A percentile compares a stretch with the other conserved stretches of the same genome.
Evolutionary conservation across 2,888 invertebrate genomes (phyloP).

Genomic region (Drosophila paranaensis): DNA sequence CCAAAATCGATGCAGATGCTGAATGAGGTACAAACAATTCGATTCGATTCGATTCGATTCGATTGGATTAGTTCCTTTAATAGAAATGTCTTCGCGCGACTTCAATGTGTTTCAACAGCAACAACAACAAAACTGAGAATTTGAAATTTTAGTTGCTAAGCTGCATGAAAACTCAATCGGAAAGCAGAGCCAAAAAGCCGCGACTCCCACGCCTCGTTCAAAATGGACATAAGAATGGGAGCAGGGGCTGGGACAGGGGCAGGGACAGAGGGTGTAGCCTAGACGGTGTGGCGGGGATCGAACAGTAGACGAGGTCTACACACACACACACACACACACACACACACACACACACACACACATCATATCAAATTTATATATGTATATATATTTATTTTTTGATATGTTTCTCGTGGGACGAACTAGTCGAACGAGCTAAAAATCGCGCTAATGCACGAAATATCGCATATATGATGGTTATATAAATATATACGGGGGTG

Average conservation of each 20-base stretch:
- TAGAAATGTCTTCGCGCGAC: conserved; percentile 39
- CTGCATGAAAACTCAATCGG: conserved; percentile 63
- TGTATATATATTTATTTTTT: conserved; percentile 29
- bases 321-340: conserved; percentile 32
- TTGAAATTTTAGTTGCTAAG: conserved; percentile 51
- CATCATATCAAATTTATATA: conserved; percentile 13
- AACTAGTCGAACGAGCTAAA: conserved; percentile 74
- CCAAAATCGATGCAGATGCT: conserved; percentile 63
- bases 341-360: conserved; percentile 42
- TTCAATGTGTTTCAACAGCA: conserved; percentile 49
- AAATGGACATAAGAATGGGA: conserved; percentile 43
- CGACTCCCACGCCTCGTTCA: conserved; percentile 62
- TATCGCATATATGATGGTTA: conserved; percentile 50
- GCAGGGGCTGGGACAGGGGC: background rate
- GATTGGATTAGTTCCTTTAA: conserved; percentile 49
- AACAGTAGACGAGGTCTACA: conserved; percentile 58
- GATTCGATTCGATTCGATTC: conserved; percentile 42
- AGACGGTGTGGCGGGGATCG: background rate
- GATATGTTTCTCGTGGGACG: conserved; percentile 69
- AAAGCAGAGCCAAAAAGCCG: conserved; percentile 45
- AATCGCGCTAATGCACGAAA: conserved; percentile 74
- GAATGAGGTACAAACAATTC: conserved; percentile 43
- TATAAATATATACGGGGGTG: conserved; percentile 24
- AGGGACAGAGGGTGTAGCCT: too few relatives aligned
- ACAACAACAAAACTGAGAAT: conserved; percentile 15